Percentiles rank a stretch among this genome's conserved stretches.
phyloP scores from a whole-genome alignment of 2,797 vertebrate species.

The Anguilla marmorata region DNA sequence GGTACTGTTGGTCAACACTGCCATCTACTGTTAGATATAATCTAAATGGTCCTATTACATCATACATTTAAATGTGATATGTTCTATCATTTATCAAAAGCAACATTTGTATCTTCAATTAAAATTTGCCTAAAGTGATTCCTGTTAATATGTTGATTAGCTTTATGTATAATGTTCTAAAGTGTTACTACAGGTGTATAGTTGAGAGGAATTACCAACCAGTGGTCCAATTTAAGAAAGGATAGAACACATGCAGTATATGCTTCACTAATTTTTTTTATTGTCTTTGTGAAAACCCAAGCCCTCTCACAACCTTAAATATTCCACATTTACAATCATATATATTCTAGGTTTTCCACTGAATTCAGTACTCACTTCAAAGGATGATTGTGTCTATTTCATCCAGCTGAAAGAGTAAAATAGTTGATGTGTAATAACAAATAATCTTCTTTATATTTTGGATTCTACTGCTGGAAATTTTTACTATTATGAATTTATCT shows the following conservation, averaged over 20 bases:
- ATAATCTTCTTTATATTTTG: no score
- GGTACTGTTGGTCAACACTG: slow-evolving; percentile 56
- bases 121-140: background rate
- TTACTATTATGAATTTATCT: no score
- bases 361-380: background rate
- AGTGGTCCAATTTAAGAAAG: background rate
- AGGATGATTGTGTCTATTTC: background rate
- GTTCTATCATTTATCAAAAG: background rate
- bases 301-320: background rate
- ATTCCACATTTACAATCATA: background rate
- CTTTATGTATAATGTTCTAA: background rate
- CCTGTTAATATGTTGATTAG: background rate
- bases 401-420: background rate
- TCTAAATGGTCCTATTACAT: background rate
- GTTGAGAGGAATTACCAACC: background rate
- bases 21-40: slow-evolving; percentile 63
- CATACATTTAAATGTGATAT: background rate
- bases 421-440: background rate
- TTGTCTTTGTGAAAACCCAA: background rate
- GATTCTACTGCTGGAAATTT: no score
- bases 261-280: background rate
- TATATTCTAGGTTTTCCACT: background rate
- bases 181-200: background rate
- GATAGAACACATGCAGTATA: background rate
- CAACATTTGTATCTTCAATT: background rate